These are phyloP conservation scores for Pantherophis alleghaniensis DNA, from an alignment of 2,797 vertebrate genomes.

Conservation along the genomic window DNA sequence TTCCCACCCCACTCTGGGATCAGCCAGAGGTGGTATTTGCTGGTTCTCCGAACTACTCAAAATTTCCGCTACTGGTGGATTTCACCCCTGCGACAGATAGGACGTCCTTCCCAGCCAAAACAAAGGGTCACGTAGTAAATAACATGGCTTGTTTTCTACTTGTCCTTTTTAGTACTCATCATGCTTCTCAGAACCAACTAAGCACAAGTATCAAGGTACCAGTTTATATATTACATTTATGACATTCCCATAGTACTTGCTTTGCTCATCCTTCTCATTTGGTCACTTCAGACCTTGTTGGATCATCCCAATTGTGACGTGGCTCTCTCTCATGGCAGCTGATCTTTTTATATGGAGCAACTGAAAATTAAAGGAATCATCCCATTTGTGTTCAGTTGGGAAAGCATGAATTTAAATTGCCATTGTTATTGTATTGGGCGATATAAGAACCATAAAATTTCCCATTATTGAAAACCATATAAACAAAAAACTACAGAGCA, in stretches of 20 bases:
- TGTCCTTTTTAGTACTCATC: neutral
- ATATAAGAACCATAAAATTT: slow-evolving; percentile 9
- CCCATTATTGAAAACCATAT: neutral
- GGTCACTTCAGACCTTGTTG: neutral
- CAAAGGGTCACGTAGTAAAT: neutral
- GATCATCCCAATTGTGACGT: neutral
- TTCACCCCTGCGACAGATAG: neutral
- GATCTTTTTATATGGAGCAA: neutral
- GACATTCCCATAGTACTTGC: neutral
- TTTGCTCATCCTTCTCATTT: neutral
- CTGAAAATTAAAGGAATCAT: neutral
- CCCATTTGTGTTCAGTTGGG: neutral
- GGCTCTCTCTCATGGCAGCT: neutral
- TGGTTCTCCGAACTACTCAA: no score
- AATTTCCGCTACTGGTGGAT: no score
- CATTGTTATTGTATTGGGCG: neutral
- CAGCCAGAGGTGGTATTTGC: no score
- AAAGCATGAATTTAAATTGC: neutral
- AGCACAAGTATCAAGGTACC: neutral
- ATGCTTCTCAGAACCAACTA: neutral
- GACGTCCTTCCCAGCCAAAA: neutral
- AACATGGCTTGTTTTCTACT: neutral
- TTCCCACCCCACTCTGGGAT: no score
- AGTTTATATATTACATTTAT: neutral
- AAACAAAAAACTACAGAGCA: neutral